Evolutionary conservation across 2,113 vertebrate genomes (phyloP).

Genomic region (Gorsachius goisagi): DNA sequence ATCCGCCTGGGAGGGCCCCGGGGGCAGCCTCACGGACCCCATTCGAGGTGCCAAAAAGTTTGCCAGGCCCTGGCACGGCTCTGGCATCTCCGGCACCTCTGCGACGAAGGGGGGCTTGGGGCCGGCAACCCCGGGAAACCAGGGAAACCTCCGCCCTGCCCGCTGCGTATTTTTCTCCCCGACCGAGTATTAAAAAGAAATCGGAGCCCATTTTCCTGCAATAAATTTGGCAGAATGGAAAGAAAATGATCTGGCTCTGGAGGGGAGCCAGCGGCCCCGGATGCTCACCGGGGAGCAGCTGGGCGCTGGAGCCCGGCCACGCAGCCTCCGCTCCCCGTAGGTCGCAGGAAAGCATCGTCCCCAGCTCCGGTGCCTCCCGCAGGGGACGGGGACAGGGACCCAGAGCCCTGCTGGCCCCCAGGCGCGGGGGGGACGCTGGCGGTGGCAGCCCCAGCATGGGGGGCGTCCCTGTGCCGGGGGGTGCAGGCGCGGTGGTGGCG

Average conservation of each 20-base stretch:
- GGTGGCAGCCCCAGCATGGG: not conserved
- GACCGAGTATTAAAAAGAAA: not conserved
- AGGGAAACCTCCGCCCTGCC: not conserved
- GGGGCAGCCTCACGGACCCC: not conserved
- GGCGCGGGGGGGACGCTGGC: rapidly evolving
- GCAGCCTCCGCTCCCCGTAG: not conserved
- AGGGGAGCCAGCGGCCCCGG: not conserved
- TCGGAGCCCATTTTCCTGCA: slow-evolving; percentile 32
- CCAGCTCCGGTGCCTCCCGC: rapidly evolving
- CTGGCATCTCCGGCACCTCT: not conserved
- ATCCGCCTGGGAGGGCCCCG: not conserved
- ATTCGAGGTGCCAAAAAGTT: not conserved
- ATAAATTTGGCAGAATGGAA: slow-evolving; percentile 44
- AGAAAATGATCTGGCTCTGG: slow-evolving; percentile 31
- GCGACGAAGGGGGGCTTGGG: not conserved
- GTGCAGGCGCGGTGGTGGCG: rapidly evolving
- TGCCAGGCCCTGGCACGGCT: not conserved
- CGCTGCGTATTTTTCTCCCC: not conserved
- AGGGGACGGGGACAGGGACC: not conserved
- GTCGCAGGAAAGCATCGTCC: not conserved
- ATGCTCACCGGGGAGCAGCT: not conserved
- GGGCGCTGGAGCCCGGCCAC: not conserved
- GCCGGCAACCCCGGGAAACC: too few species aligned
- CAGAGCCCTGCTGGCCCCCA: not conserved
- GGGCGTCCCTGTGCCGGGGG: not conserved